Conservation (phyloP, 2,113 vertebrate species). For the Pantherophis guttatus region DNA sequence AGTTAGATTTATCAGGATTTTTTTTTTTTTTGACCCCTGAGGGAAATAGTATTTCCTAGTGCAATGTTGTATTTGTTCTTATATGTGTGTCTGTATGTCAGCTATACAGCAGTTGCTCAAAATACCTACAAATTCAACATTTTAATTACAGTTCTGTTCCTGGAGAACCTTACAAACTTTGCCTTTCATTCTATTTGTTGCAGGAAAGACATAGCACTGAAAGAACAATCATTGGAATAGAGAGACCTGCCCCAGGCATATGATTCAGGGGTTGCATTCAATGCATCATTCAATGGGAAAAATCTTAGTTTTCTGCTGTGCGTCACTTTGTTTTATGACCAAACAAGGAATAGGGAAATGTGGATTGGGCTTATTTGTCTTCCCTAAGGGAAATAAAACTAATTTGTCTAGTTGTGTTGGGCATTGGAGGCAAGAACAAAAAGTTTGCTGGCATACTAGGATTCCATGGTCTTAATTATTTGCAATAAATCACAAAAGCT, state of each 20-base stretch:
- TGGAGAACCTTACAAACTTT: neutral
- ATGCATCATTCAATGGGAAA: neutral
- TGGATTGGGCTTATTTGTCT: neutral
- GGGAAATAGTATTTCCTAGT: constrained; percentile 6
- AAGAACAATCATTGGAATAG: neutral
- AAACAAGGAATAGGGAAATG: neutral
- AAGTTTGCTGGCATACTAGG: accelerated
- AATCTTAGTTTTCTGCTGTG: neutral
- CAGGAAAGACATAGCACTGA: neutral
- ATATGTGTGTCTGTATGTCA: neutral
- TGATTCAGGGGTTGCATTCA: neutral
- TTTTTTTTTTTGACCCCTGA: constrained; percentile 5
- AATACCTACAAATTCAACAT: neutral
- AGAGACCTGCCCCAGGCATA: neutral
- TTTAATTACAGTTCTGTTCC: neutral
- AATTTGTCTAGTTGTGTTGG: neutral
- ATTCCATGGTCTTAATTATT: neutral
- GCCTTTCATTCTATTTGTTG: neutral
- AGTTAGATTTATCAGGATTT: constrained; percentile 33
- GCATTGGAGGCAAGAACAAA: neutral
- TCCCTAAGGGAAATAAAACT: neutral
- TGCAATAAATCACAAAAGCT: neutral
- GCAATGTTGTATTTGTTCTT: neutral
- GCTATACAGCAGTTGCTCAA: neutral
- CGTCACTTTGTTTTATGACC: neutral